Evolutionary conservation across 2,113 vertebrate species (phyloP).

Genomic region (Hoplias malabaricus): DNA sequence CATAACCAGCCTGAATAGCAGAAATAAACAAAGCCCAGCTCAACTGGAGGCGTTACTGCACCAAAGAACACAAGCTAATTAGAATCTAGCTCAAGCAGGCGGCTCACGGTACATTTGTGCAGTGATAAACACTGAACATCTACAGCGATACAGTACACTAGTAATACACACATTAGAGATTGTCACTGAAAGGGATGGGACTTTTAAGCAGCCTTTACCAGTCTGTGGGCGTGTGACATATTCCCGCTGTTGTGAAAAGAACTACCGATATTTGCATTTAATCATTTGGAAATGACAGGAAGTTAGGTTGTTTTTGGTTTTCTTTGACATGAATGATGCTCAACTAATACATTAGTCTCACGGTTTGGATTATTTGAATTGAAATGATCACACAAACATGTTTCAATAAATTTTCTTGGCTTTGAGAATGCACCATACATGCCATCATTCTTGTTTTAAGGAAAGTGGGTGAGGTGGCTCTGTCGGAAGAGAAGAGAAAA

Average conservation of each 20-base stretch:
- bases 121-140: not conserved
- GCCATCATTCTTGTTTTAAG: not conserved
- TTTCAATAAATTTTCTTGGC: not conserved
- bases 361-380: not conserved
- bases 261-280: not conserved
- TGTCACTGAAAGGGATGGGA: not conserved
- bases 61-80: conserved; percentile 28
- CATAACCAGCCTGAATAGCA: conserved; percentile 24
- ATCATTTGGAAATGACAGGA: not conserved
- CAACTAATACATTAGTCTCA: not conserved
- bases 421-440: not conserved
- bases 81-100: conserved; percentile 8
- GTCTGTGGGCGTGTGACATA: not conserved
- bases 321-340: not conserved
- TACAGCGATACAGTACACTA: not conserved
- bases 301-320: not conserved
- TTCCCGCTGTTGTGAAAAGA: not conserved
- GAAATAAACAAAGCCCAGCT: conserved; percentile 35
- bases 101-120: conserved; percentile 14
- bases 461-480: too few species aligned
- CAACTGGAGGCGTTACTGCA: conserved; percentile 19
- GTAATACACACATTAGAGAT: not conserved
- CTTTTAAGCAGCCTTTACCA: not conserved
- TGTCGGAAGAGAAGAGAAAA: too few species aligned
- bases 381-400: not conserved